phyloP scores from a whole-genome alignment of 2,113 vertebrate species.

The Papio anubis region DNA sequence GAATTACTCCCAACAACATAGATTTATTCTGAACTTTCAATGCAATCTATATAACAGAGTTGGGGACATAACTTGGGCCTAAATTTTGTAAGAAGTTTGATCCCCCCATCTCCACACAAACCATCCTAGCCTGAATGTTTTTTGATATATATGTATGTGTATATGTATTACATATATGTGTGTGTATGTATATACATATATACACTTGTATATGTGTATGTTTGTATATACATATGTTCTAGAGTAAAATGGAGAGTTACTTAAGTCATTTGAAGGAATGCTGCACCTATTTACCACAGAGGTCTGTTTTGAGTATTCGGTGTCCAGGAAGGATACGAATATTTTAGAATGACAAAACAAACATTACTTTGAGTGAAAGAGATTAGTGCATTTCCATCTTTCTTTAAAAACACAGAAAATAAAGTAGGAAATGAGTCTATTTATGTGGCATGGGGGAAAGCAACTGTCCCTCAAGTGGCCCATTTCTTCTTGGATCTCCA shows the following conservation, averaged over 20 bases:
- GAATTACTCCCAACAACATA: background rate
- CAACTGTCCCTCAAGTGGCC: conserved; percentile 47
- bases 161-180: background rate
- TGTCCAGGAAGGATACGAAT: background rate
- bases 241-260: background rate
- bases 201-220: background rate
- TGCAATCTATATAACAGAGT: background rate
- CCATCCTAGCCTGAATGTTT: background rate
- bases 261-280: conserved; percentile 25
- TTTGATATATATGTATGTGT: background rate
- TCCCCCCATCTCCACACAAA: background rate
- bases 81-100: background rate
- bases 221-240: background rate
- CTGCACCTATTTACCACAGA: background rate
- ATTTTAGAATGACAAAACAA: conserved; percentile 37
- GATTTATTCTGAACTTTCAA: background rate
- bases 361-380: background rate
- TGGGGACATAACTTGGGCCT: background rate
- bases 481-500: conserved; percentile 64
- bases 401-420: background rate
- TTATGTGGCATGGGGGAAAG: background rate
- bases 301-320: background rate
- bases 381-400: background rate
- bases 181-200: background rate
- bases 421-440: background rate